These are phyloP conservation scores for Hetaerina americana DNA, from an alignment of 1,140 invertebrate species.

Conservation along the genomic window DNA sequence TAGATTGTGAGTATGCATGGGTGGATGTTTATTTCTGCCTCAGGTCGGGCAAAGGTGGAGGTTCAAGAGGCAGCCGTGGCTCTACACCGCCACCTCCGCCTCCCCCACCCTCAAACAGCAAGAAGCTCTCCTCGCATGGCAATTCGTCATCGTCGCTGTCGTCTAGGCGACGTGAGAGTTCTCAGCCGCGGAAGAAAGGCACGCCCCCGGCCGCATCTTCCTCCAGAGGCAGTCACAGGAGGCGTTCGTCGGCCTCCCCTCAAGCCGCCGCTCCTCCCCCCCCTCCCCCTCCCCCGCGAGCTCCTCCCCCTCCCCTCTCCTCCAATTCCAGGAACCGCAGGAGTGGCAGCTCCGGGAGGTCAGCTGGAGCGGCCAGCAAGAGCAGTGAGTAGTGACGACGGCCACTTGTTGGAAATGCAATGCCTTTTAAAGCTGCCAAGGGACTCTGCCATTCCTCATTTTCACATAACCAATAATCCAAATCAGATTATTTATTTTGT, in stretches of 20 bases:
- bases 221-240: background rate
- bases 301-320: background rate
- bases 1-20: too few relatives aligned
- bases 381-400: background rate
- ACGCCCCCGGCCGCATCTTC: constrained; percentile 1
- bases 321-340: background rate
- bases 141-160: background rate
- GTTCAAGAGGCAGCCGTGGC: background rate
- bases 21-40: too few relatives aligned
- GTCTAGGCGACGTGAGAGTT: background rate
- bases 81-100: background rate
- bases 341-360: background rate
- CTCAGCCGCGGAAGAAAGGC: background rate
- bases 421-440: too few relatives aligned
- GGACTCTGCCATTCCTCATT: too few relatives aligned
- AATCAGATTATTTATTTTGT: too few relatives aligned
- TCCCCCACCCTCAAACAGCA: background rate
- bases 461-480: too few relatives aligned
- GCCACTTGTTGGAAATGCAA: too few relatives aligned
- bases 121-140: background rate
- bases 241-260: constrained; percentile 2
- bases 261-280: background rate
- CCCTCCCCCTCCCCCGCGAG: background rate
- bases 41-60: background rate
- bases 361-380: background rate